phyloP scores from a whole-genome alignment of 2,888 invertebrate genomes.

The Papilio protenor region DNA sequence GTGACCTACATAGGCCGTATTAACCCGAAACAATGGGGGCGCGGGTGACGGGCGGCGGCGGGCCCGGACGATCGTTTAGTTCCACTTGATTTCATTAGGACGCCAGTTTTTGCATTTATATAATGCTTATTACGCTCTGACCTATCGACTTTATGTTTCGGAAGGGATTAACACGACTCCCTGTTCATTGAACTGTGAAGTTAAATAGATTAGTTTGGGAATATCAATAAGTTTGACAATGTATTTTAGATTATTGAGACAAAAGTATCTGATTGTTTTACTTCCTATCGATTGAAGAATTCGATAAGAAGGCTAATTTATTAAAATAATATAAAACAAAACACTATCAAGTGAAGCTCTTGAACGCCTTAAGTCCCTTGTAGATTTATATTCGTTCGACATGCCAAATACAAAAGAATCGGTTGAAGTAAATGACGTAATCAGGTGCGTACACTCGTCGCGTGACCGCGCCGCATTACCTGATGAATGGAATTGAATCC shows the following conservation, averaged over 20 bases:
- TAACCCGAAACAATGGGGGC: slow-evolving; percentile 56
- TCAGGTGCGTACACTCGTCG: slow-evolving; percentile 52
- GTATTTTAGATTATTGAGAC: not conserved
- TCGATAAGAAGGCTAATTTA: not conserved
- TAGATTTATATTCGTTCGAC: slow-evolving; percentile 13
- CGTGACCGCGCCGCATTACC: slow-evolving; percentile 75
- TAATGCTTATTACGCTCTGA: slow-evolving; percentile 22
- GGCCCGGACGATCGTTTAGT: slow-evolving; percentile 44
- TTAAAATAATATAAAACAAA: not conserved
- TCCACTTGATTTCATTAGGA: slow-evolving; percentile 43
- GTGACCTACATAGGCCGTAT: slow-evolving; percentile 60
- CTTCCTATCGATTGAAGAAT: not conserved
- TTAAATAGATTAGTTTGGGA: slow-evolving; percentile 10
- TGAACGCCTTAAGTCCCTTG: not conserved
- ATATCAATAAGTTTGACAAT: not conserved
- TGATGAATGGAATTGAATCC: slow-evolving; percentile 78
- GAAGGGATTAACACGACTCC: slow-evolving; percentile 16
- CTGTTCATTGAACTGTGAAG: not conserved
- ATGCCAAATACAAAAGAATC: slow-evolving; percentile 28
- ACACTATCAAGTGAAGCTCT: slow-evolving; percentile 8
- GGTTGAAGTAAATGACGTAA: slow-evolving; percentile 35
- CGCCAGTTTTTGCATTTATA: slow-evolving; percentile 37
- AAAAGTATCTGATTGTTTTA: not conserved
- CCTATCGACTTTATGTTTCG: slow-evolving; percentile 22
- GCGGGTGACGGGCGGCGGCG: not conserved